Percentiles rank a stretch among this genome's conserved stretches.
Conservation (phyloP, 2,888 invertebrate species). For the Stratiomys singularior region DNA sequence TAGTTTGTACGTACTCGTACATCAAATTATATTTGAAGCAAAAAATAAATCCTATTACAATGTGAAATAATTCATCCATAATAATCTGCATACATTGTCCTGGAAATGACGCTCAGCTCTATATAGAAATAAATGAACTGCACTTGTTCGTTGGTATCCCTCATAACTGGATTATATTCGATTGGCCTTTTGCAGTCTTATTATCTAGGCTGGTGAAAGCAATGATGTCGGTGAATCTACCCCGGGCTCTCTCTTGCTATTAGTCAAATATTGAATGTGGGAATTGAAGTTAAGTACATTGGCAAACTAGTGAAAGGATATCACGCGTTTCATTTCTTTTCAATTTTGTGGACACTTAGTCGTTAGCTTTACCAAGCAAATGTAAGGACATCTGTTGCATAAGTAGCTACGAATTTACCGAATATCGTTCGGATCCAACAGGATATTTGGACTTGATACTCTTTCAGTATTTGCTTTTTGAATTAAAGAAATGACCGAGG, state of each 20-base stretch:
- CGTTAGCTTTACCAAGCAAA: background rate
- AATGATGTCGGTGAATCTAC: background rate
- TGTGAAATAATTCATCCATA: constrained; percentile 14
- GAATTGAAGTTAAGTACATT: constrained; percentile 1
- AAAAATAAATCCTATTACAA: constrained; percentile 38
- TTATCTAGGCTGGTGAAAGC: background rate
- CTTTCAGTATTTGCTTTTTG: background rate
- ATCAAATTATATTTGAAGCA: background rate
- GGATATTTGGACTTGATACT: background rate
- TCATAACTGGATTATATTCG: constrained; percentile 33
- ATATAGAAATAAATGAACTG: background rate
- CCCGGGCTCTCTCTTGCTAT: background rate
- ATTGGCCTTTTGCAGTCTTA: background rate
- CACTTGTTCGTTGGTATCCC: constrained; percentile 20
- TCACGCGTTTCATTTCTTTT: background rate
- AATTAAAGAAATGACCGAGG: background rate
- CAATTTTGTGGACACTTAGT: background rate
- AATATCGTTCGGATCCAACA: too few species aligned
- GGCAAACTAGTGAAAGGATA: constrained; percentile 17
- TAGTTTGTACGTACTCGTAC: too few species aligned
- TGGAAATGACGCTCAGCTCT: background rate
- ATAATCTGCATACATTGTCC: constrained; percentile 17
- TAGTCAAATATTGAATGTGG: background rate
- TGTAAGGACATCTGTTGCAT: background rate
- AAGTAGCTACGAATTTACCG: background rate